A percentile compares a stretch with the other conserved stretches of the same genome.
Evolutionary conservation across 2,888 invertebrate genomes (phyloP).

Genomic region (Pristionchus entomophagus): DNA sequence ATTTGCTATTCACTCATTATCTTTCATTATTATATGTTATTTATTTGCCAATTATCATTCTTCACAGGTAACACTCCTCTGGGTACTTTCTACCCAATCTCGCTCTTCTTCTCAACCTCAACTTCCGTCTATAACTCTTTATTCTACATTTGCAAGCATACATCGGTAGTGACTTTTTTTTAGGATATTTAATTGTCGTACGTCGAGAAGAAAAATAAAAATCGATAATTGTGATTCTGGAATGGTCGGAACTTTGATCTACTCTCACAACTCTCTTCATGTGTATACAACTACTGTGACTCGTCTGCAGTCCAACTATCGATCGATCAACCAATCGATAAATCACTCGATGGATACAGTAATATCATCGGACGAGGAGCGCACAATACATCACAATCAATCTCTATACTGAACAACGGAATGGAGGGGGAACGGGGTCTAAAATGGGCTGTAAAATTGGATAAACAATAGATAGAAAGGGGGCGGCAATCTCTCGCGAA

Average conservation of each 20-base stretch:
- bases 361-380: background rate
- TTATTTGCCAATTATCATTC: background rate
- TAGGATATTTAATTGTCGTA: background rate
- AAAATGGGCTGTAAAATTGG: background rate
- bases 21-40: background rate
- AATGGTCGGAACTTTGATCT: background rate
- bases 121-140: slow-evolving; percentile 1
- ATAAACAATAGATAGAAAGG: background rate
- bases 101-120: background rate
- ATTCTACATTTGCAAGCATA: slow-evolving; percentile 41
- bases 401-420: slow-evolving; percentile 24
- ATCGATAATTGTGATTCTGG: slow-evolving; percentile 23
- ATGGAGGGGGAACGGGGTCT: background rate
- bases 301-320: background rate
- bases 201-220: background rate
- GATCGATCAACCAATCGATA: background rate
- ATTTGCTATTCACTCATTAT: no score
- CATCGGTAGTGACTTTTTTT: slow-evolving; percentile 7
- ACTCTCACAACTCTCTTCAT: slow-evolving; percentile 26
- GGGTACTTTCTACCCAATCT: background rate
- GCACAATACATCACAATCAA: slow-evolving; percentile 33
- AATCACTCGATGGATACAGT: background rate
- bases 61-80: background rate
- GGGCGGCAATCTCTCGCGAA: background rate
- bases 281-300: slow-evolving; percentile 27